phyloP scores from a whole-genome alignment of 2,888 invertebrate species.

The Tillus elongatus region DNA sequence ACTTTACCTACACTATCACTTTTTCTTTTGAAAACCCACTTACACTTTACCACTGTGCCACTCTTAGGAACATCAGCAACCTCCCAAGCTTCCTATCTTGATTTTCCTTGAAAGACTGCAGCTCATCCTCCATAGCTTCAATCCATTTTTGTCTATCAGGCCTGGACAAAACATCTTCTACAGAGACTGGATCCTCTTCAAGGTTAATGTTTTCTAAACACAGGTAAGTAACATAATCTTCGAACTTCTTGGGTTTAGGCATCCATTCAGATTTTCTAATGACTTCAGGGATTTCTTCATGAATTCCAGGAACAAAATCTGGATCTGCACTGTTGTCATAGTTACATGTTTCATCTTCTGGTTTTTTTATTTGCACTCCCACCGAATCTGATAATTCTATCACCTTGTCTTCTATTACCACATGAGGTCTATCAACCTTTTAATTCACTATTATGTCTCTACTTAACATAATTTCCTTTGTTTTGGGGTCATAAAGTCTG shows the following conservation, averaged over 20 bases:
- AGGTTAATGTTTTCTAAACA: constrained; percentile 12
- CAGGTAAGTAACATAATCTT: constrained; percentile 22
- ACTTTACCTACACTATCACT: constrained; percentile 17
- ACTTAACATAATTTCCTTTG: constrained; percentile 12
- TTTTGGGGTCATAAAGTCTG: constrained; percentile 15
- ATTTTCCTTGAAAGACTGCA: constrained; percentile 25
- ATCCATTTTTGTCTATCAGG: constrained; percentile 21
- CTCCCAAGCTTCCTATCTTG: constrained; percentile 27
- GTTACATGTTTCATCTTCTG: constrained; percentile 3
- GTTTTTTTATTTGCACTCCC: constrained; percentile 10
- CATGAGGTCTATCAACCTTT: constrained; percentile 10
- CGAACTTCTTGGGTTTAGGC: constrained; percentile 18
- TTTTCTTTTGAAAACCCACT: constrained; percentile 27
- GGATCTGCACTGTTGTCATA: background rate
- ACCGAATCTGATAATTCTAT: constrained; percentile 14
- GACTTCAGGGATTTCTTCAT: constrained; percentile 10
- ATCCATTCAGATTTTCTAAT: constrained; percentile 18
- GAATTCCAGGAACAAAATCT: background rate
- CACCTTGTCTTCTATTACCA: constrained; percentile 5
- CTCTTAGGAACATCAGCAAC: too few species aligned
- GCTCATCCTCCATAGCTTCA: constrained; percentile 25
- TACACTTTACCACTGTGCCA: too few species aligned
- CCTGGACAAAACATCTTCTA: constrained; percentile 23
- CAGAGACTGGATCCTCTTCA: constrained; percentile 16
- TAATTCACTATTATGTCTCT: constrained; percentile 18